phyloP scores from a whole-genome alignment of 2,113 vertebrate genomes.

The Puma concolor region DNA sequence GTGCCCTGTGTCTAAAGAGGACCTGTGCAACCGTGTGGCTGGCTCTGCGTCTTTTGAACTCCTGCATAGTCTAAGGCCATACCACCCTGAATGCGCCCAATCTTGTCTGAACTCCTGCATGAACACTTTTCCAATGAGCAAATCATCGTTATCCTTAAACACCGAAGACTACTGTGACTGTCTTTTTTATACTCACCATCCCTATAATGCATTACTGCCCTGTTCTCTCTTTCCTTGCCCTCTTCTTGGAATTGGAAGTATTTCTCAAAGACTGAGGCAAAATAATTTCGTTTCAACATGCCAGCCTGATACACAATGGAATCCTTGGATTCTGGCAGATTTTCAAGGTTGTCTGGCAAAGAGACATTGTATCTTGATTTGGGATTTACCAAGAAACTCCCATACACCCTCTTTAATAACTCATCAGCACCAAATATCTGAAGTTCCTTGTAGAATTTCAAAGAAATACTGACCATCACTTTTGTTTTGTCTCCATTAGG shows the following conservation, averaged over 20 bases:
- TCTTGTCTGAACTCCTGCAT: constrained; percentile 94
- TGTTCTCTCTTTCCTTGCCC: constrained; percentile 95
- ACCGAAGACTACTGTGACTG: constrained; percentile 98
- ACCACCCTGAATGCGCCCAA: too few relatives aligned
- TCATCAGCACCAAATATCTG: constrained; percentile 97
- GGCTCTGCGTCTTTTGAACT: constrained; percentile 97
- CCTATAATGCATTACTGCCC: constrained; percentile 97
- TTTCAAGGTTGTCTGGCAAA: constrained; percentile 94
- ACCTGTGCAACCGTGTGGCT: constrained; percentile 98
- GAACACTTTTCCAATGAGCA: constrained; percentile 98
- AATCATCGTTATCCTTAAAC: constrained; percentile 98
- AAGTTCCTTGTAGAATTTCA: constrained; percentile 99
- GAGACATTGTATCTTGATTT: constrained; percentile 92
- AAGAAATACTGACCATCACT: constrained; percentile 98
- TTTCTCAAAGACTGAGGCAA: constrained; percentile 98
- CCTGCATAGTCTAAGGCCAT: constrained; percentile 82
- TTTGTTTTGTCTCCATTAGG: constrained; percentile 95
- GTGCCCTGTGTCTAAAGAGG: constrained; percentile 98
- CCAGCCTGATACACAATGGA: constrained; percentile 94
- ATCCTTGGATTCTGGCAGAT: constrained; percentile 92
- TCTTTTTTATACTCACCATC: constrained; percentile 98
- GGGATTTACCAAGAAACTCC: neutral
- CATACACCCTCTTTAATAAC: constrained; percentile 46
- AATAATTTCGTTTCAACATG: constrained; percentile 97
- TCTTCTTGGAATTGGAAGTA: constrained; percentile 99